Conservation (phyloP, 1,140 invertebrate species). For the Chironomus striatipennis region DNA sequence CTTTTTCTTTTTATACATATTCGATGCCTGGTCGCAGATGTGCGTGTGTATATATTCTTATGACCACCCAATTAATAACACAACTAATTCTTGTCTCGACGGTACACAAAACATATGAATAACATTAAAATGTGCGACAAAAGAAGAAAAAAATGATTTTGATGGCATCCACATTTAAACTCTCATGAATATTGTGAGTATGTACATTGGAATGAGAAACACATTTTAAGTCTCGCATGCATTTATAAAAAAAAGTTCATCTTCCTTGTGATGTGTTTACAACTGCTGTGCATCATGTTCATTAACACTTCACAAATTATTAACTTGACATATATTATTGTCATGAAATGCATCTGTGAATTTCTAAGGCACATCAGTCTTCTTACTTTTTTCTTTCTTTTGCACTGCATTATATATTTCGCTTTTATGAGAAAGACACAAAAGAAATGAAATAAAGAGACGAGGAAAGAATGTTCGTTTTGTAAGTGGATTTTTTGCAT, state of each 20-base stretch:
- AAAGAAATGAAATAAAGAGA: no score
- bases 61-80: slow-evolving; percentile 21
- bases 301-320: slow-evolving; percentile 24
- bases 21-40: background rate
- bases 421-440: background rate
- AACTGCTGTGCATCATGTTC: slow-evolving; percentile 22
- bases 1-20: background rate
- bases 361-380: background rate
- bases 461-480: no score
- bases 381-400: no score
- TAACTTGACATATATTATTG: slow-evolving; percentile 22
- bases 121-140: background rate
- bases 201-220: background rate
- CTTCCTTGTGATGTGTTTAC: slow-evolving; percentile 7
- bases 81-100: slow-evolving; percentile 14
- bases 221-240: background rate
- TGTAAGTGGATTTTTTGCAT: no score
- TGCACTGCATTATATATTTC: background rate
- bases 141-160: background rate
- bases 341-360: slow-evolving; percentile 19
- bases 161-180: slow-evolving; percentile 18
- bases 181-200: background rate
- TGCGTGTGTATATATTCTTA: background rate
- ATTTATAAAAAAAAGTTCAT: background rate
- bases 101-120: background rate